Evolutionary conservation across 2,113 vertebrate species (phyloP).

Genomic region (Tapirus terrestris): DNA sequence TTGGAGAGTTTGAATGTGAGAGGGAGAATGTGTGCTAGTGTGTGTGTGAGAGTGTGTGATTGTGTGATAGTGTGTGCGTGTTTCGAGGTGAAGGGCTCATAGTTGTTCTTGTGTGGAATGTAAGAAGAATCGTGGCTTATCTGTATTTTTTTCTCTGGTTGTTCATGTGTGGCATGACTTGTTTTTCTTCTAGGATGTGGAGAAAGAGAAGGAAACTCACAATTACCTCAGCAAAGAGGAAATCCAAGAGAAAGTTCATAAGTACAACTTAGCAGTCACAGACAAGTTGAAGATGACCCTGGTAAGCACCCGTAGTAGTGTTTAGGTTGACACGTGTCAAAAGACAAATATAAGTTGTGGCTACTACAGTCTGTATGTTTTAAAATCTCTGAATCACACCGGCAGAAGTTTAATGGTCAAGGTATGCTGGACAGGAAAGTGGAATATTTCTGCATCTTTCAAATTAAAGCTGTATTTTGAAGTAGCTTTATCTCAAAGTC

Average conservation of each 20-base stretch:
- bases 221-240: constrained; percentile 95
- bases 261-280: constrained; percentile 93
- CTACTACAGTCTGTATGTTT: background rate
- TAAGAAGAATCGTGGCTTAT: constrained; percentile 15
- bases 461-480: background rate
- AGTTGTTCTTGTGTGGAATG: background rate
- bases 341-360: background rate
- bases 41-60: rapidly evolving
- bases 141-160: constrained; percentile 42
- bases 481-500: background rate
- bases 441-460: background rate
- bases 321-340: background rate
- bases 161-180: constrained; percentile 46
- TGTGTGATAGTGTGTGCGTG: background rate
- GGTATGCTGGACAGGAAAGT: background rate
- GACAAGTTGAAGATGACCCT: constrained; percentile 98
- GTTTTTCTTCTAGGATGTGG: constrained; percentile 91
- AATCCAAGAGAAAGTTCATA: constrained; percentile 92
- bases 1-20: background rate
- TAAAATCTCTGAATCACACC: background rate
- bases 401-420: background rate
- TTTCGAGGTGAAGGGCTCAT: background rate
- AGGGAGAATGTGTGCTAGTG: too few species aligned
- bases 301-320: constrained; percentile 84
- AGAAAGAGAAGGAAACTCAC: constrained; percentile 92